Conservation (phyloP, 2,888 invertebrate species). For the Leptarthrus brevirostris region DNA sequence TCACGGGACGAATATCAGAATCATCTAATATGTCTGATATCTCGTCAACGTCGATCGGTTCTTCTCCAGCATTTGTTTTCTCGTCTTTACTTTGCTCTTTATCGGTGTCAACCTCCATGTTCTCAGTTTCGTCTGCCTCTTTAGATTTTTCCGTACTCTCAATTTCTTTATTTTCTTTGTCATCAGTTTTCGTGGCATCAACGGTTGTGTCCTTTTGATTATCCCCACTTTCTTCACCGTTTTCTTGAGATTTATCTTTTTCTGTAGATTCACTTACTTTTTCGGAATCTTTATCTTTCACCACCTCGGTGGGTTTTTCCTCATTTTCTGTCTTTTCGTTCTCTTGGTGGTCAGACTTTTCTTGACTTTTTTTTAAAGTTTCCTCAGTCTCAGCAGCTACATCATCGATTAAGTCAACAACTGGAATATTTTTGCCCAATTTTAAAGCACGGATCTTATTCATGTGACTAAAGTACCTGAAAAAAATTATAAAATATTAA, state of each 20-base stretch:
- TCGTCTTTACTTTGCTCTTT: constrained; percentile 56
- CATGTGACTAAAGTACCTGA: constrained; percentile 61
- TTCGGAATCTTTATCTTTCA: background rate
- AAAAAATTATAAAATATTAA: background rate
- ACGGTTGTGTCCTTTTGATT: background rate
- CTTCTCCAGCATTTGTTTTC: constrained; percentile 53
- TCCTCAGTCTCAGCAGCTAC: constrained; percentile 55
- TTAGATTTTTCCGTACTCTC: background rate
- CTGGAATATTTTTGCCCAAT: constrained; percentile 62
- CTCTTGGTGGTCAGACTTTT: background rate
- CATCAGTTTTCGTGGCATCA: background rate
- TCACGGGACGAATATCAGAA: constrained; percentile 44
- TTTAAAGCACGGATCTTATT: constrained; percentile 60
- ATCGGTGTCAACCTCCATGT: constrained; percentile 49
- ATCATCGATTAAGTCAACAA: constrained; percentile 65
- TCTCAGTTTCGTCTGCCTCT: constrained; percentile 21
- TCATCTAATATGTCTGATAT: constrained; percentile 59
- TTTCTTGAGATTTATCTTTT: constrained; percentile 1
- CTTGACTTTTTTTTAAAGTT: background rate
- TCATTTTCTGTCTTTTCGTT: background rate
- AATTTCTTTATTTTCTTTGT: background rate
- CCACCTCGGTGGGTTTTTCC: background rate
- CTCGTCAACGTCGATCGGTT: constrained; percentile 67
- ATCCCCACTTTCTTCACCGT: background rate
- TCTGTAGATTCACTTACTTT: background rate